Base-by-base conservation (phyloP, 2,113 vertebrate genomes). In the Apistogramma diplotaenia region DNA sequence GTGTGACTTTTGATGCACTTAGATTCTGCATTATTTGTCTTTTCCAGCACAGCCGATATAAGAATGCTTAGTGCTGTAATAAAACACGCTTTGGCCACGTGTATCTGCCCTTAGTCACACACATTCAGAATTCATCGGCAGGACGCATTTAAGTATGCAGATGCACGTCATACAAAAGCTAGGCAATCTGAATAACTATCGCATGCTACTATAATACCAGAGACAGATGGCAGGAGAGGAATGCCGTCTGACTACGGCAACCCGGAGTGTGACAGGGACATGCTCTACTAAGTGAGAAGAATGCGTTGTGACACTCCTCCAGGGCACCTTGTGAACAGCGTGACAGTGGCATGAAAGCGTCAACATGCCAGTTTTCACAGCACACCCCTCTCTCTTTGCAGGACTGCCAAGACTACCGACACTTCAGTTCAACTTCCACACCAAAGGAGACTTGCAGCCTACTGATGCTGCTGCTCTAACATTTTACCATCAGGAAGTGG, bases 341-440 rank as follows among this genome's bases (percentile, higher is more conserved):
- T 92, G 89, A 90, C 89, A 78, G 83, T 87, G 88, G 87, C 88
- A 92, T 94, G 92, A 93, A 93, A 84, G 88, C 81, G 21, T 90
- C 85, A 89, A 87, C 84, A 89, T 92, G 89, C 89, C 89, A 81
- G 89, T 90, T 93, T 93, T 94, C 91, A 93, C 89, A 81, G 81
- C 56, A 67, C 40, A 18, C 84, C 74, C 87, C 81, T 85, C 76
- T 86, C 37, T 70, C 88, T 78, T 81, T 33, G 67, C 80, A 31
- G 40, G 57, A 58, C 83, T 74, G 88, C 90, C 93, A 87, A 80
- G 73, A 81, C 80, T 74, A 71, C 76, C 53, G 51, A 81, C 82
- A 79, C 85, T 74, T 83, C 81, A 74, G 87, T 85, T 87, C 84
- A 87, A 89, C 91, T 87, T 82, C 71, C 82, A 81, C 86, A 74